A percentile compares a stretch with the other conserved stretches of the same genome.
Conservation (phyloP, 2,888 invertebrate species). For the Clostera curtula region DNA sequence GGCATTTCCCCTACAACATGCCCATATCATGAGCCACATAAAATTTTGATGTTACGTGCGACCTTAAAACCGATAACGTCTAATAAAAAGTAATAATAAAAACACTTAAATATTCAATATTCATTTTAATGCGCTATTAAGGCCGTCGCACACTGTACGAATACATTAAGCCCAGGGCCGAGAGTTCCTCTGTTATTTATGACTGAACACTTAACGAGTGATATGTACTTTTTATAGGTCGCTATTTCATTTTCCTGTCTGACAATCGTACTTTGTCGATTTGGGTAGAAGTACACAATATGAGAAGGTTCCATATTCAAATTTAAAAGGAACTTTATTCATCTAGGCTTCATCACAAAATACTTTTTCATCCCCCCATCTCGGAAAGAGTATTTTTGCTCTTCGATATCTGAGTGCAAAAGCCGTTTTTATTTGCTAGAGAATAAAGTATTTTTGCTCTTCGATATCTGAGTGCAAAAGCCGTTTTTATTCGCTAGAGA, state of each 20-base stretch:
- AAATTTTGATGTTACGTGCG: too few species aligned
- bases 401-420: too few species aligned
- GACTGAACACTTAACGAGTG: slow-evolving; percentile 38
- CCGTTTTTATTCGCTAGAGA: too few species aligned
- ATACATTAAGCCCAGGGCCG: slow-evolving; percentile 33
- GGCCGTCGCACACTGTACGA: slow-evolving; percentile 37
- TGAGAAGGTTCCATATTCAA: slow-evolving; percentile 6
- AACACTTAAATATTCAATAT: slow-evolving; percentile 51
- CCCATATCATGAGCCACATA: too few species aligned
- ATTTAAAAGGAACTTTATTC: too few species aligned
- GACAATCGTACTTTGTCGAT: slow-evolving; percentile 37
- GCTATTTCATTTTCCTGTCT: slow-evolving; percentile 57
- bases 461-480: too few species aligned
- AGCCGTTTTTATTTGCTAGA: too few species aligned
- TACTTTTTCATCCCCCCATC: too few species aligned
- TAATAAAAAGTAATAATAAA: slow-evolving; percentile 33
- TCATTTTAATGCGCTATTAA: slow-evolving; percentile 48
- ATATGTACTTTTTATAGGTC: slow-evolving; percentile 38
- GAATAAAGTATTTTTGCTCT: too few species aligned
- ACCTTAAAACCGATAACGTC: slow-evolving; percentile 15
- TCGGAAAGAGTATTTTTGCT: too few species aligned
- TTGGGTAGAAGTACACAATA: slow-evolving; percentile 17
- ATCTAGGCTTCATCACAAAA: too few species aligned
- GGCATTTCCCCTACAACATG: too few species aligned
- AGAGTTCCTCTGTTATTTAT: slow-evolving; percentile 36